Base-by-base conservation (phyloP, 2,888 invertebrate genomes). In the Miltochrista miniata region DNA sequence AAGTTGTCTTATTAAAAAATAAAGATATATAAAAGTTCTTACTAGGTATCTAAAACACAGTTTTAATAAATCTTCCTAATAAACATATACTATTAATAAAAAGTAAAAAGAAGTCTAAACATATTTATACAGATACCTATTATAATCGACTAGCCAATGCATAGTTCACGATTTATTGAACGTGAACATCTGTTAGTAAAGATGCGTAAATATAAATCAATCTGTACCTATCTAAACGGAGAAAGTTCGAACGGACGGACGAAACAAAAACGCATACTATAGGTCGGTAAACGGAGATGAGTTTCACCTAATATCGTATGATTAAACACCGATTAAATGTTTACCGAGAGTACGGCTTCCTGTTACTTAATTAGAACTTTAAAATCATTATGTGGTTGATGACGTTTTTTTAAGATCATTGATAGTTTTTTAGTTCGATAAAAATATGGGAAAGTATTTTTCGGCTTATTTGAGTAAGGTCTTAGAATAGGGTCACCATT, bases 301-400 rank as follows among this genome's bases (percentile, higher is more conserved):
- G 80, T 89, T 88, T 89, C 88, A 82, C 87, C 85, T 71, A 87
- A 87, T 88, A 87, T 81, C 70, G 69, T 74, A 79, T 79, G 76
- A 84, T 85, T 86, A 85, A 80, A 74, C 72, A 68, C 57, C 74
- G 79, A 85, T 87, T 87, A 85, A 79, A 77, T 68, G 82, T 81
- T 83, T 86, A 71, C 83, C 81, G 64, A 64, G 48, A 75, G 48
- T 38, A 74, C 65, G 61, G 73, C 74, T 86, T 87, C 87, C 87
- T 87, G 85, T 84, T 61, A 61, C 51, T 58, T 66, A 68, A 65
- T 68, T 68, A 68, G 54, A 52, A 43, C 47, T 43, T 56, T 63
- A 61, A 61, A 64, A 63, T 61, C 59, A 63, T 62, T 55, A 56
- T 53, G 48, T 53, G 34, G 52, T 36, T 42, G 5, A 5, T 24